Evolutionary conservation across 2,797 vertebrate species (phyloP).

Genomic region (Xerus rutilus): DNA sequence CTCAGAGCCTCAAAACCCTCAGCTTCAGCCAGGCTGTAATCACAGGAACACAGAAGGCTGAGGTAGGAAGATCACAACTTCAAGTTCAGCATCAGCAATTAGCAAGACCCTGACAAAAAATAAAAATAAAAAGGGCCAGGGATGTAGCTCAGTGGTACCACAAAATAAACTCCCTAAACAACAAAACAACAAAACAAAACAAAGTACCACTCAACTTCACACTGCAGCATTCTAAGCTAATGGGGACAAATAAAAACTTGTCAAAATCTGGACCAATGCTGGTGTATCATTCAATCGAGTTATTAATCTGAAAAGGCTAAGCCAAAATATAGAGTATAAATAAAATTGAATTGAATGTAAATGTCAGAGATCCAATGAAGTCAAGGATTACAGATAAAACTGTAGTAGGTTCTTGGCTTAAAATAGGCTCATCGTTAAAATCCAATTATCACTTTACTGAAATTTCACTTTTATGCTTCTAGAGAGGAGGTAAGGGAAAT

Average conservation of each 20-base stretch:
- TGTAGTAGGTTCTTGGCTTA: neutral
- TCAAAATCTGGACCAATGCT: neutral
- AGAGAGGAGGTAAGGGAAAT: neutral
- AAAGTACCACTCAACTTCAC: neutral
- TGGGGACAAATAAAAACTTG: neutral
- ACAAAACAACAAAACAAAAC: no score
- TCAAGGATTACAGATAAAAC: constrained; percentile 20
- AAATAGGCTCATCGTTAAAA: neutral
- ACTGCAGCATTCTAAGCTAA: neutral
- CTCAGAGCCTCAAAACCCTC: neutral
- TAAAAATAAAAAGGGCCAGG: no score
- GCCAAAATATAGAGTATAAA: neutral
- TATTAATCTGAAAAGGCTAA: neutral
- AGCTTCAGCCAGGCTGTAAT: no score
- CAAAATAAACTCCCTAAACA: no score
- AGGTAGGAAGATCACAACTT: no score
- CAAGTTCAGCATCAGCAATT: no score
- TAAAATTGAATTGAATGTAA: neutral
- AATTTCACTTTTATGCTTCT: constrained; percentile 23
- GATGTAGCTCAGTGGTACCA: no score
- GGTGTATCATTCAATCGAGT: neutral
- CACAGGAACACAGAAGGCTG: no score
- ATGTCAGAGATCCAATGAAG: neutral
- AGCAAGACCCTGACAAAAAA: no score
- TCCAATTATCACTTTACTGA: neutral